phyloP scores from a whole-genome alignment of 1,140 invertebrate genomes.

The Pseudomyrmex concolor region DNA sequence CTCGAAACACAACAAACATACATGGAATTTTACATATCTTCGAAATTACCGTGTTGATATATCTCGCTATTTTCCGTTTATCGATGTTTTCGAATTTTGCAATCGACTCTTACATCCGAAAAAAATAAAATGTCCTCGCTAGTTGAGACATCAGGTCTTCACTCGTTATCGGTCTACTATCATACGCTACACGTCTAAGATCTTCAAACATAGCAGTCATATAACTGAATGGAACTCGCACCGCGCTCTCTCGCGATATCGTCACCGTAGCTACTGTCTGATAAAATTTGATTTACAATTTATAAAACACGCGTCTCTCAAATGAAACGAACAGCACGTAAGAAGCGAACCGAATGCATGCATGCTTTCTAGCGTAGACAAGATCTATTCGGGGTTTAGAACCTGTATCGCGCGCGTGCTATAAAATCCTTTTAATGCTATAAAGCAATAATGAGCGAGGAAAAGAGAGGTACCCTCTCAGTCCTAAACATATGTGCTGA shows the following conservation, averaged over 20 bases:
- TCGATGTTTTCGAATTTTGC: neutral
- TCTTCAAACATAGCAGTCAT: neutral
- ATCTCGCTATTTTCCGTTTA: neutral
- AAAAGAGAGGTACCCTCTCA: neutral
- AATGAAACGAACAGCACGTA: neutral
- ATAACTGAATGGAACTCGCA: neutral
- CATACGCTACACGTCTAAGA: no score
- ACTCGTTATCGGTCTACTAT: no score
- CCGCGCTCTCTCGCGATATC: neutral
- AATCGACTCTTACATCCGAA: neutral
- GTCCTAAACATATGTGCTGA: neutral
- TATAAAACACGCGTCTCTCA: slow-evolving; percentile 37
- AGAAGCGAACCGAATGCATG: neutral
- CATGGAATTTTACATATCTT: neutral
- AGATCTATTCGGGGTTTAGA: slow-evolving; percentile 7
- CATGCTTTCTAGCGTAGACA: slow-evolving; percentile 16
- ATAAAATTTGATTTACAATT: slow-evolving; percentile 60
- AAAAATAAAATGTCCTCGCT: neutral
- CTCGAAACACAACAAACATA: neutral
- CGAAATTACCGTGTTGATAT: neutral
- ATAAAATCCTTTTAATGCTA: slow-evolving; percentile 50
- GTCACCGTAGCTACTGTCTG: neutral
- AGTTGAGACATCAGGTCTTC: neutral
- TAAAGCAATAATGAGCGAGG: slow-evolving; percentile 34
- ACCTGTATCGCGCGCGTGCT: slow-evolving; percentile 26